phyloP scores from a whole-genome alignment of 2,888 invertebrate genomes.

The Catocala nupta region DNA sequence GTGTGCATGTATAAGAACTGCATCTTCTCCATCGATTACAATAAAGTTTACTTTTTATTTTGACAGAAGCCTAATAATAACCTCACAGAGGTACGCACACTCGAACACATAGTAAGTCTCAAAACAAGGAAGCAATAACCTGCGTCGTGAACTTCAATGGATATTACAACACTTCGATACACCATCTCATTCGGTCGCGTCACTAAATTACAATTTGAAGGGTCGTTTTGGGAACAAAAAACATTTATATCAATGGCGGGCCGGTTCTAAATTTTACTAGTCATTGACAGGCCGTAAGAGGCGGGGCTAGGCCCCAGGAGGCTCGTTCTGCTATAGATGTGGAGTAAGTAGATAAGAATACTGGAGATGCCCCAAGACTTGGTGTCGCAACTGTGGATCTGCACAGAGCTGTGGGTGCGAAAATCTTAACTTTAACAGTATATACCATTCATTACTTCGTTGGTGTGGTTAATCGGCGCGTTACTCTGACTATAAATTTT shows the following conservation, averaged over 20 bases:
- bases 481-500: too few species aligned
- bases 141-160: constrained; percentile 34
- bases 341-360: constrained; percentile 83
- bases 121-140: constrained; percentile 9
- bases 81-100: neutral
- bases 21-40: too few species aligned
- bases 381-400: constrained; percentile 42
- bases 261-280: constrained; percentile 85
- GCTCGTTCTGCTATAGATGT: constrained; percentile 75
- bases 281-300: constrained; percentile 87
- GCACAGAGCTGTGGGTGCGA: constrained; percentile 56
- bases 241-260: constrained; percentile 87
- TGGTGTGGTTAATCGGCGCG: too few species aligned
- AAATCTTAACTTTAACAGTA: neutral
- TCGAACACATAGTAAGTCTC: neutral
- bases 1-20: too few species aligned
- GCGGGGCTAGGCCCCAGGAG: constrained; percentile 72
- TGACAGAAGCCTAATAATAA: neutral
- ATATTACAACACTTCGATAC: constrained; percentile 57
- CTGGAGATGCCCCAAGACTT: constrained; percentile 69
- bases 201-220: constrained; percentile 85
- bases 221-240: constrained; percentile 86
- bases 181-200: constrained; percentile 66
- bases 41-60: too few species aligned
- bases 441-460: too few species aligned